Evolutionary conservation across 2,797 vertebrate species (phyloP).

Genomic region (Hyperoplus immaculatus): DNA sequence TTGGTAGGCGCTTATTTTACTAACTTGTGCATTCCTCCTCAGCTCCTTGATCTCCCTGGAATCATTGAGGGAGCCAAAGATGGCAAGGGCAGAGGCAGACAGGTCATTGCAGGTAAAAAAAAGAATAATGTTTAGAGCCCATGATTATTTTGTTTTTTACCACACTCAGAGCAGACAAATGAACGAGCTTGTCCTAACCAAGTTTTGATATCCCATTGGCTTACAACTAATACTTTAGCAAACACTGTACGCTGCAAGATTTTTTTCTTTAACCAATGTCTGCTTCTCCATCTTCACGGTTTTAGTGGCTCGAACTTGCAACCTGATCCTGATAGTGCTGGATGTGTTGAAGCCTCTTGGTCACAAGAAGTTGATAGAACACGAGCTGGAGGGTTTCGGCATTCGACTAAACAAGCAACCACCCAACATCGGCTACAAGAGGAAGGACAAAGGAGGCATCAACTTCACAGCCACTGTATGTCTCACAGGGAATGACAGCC

Average conservation of each 20-base stretch:
- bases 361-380: slow-evolving; percentile 98
- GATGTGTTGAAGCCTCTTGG: slow-evolving; percentile 97
- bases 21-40: slow-evolving; percentile 21
- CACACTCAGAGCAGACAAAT: neutral
- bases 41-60: slow-evolving; percentile 97
- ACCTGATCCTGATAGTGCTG: slow-evolving; percentile 97
- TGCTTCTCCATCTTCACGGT: slow-evolving; percentile 1
- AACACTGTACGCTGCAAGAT: neutral
- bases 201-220: neutral
- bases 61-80: slow-evolving; percentile 99
- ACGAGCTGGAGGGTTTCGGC: slow-evolving; percentile 97
- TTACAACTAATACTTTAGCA: neutral
- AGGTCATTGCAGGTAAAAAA: slow-evolving; percentile 95
- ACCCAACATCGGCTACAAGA: slow-evolving; percentile 98
- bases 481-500: slow-evolving; percentile 3
- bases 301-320: slow-evolving; percentile 97
- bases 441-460: slow-evolving; percentile 99
- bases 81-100: slow-evolving; percentile 96
- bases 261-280: neutral
- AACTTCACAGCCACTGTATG: slow-evolving; percentile 96
- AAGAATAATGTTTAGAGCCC: neutral
- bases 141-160: neutral
- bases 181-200: neutral
- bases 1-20: slow-evolving; percentile 1
- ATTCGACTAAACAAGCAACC: slow-evolving; percentile 97